Percentiles rank a stretch among this genome's conserved stretches.
phyloP scores from a whole-genome alignment of 2,113 vertebrate species.

The Rostratula benghalensis region DNA sequence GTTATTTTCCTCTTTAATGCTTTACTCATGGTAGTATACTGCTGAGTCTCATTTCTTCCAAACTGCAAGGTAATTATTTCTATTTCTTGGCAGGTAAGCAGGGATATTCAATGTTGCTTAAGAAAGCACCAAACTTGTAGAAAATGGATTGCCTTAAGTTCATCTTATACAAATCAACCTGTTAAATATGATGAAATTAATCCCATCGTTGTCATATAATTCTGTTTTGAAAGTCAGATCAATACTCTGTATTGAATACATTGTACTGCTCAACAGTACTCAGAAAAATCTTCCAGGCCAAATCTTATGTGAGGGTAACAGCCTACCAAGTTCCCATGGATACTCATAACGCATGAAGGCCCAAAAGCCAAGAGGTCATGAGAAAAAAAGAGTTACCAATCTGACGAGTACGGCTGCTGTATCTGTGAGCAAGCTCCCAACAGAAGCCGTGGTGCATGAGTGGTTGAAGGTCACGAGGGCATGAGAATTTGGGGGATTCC shows the following conservation, averaged over 20 bases:
- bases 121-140: neutral
- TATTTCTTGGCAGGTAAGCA: neutral
- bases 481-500: conserved; percentile 21
- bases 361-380: conserved; percentile 35
- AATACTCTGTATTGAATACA: neutral
- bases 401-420: neutral
- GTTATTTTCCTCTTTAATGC: neutral
- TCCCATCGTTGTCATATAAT: neutral
- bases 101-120: neutral
- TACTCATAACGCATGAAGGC: conserved; percentile 39
- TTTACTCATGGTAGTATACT: neutral
- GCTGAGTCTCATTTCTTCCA: neutral
- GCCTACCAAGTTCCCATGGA: conserved; percentile 38
- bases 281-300: neutral
- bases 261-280: neutral
- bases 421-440: conserved; percentile 15
- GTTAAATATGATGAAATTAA: neutral
- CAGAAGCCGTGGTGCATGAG: neutral
- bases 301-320: neutral
- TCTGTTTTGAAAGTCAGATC: neutral
- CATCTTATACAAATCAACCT: neutral
- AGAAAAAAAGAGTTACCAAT: conserved; percentile 48
- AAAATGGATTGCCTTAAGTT: neutral
- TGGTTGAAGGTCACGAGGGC: neutral
- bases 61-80: neutral